These are phyloP conservation scores for Medauroidea extradentata DNA, from an alignment of 1,140 invertebrate species.

Conservation along the genomic window DNA sequence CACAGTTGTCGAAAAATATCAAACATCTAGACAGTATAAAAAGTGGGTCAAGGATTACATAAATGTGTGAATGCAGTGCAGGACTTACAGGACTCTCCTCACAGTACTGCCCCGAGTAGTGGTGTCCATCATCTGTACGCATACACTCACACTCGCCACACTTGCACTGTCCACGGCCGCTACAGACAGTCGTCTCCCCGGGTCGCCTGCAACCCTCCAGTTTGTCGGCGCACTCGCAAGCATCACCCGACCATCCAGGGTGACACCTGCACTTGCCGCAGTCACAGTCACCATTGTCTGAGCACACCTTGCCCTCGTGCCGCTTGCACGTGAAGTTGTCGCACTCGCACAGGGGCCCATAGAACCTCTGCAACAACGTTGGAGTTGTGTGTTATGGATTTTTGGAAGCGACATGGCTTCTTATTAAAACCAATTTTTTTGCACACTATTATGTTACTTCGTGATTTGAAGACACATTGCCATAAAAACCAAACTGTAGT, in stretches of 20 bases:
- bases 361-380: slow-evolving; percentile 19
- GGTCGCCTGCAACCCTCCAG: slow-evolving; percentile 56
- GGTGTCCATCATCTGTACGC: slow-evolving; percentile 36
- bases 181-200: slow-evolving; percentile 52
- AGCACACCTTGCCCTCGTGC: slow-evolving; percentile 56
- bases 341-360: slow-evolving; percentile 68
- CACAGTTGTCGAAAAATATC: too few relatives aligned
- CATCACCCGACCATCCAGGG: slow-evolving; percentile 53
- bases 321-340: slow-evolving; percentile 67
- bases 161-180: slow-evolving; percentile 55
- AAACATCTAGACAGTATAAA: too few relatives aligned
- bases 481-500: too few relatives aligned
- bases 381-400: too few relatives aligned
- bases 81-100: slow-evolving; percentile 53
- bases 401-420: too few relatives aligned
- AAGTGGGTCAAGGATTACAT: too few relatives aligned
- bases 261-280: slow-evolving; percentile 63
- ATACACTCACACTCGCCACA: slow-evolving; percentile 60
- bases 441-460: too few relatives aligned
- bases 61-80: too few relatives aligned
- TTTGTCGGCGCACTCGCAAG: slow-evolving; percentile 62
- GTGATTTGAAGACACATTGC: too few relatives aligned
- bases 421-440: too few relatives aligned
- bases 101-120: slow-evolving; percentile 56
- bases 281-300: slow-evolving; percentile 54